phyloP scores from a whole-genome alignment of 2,797 vertebrate genomes.

The Mallotus villosus region DNA sequence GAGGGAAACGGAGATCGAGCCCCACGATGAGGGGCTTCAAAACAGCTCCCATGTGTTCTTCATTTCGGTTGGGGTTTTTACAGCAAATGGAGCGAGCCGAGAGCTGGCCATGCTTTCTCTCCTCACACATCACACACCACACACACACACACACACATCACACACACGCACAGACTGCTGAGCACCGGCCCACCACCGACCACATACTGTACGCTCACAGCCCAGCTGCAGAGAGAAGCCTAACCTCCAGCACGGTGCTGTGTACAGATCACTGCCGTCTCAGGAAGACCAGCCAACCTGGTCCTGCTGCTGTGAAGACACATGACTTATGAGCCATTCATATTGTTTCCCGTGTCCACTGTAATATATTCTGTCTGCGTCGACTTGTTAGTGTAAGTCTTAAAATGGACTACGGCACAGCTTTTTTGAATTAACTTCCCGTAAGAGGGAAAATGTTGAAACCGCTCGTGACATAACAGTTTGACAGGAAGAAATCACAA shows the following conservation, averaged over 20 bases:
- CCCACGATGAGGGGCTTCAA: constrained; percentile 56
- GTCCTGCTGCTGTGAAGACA: constrained; percentile 16
- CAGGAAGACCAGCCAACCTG: constrained; percentile 7
- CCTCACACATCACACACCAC: constrained; percentile 47
- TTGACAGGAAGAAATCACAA: background rate
- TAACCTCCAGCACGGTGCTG: constrained; percentile 57
- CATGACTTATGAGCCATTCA: too few species aligned
- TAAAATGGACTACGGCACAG: background rate
- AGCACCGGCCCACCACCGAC: background rate
- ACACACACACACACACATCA: constrained; percentile 49
- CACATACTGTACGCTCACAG: background rate
- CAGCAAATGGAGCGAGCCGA: constrained; percentile 73
- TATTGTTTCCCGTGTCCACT: too few species aligned
- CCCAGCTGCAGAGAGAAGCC: constrained; percentile 45
- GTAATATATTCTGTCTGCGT: too few species aligned
- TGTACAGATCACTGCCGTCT: background rate
- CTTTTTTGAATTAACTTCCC: background rate
- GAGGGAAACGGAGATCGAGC: constrained; percentile 47
- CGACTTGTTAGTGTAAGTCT: too few species aligned
- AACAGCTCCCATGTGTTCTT: constrained; percentile 71
- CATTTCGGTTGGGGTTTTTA: constrained; percentile 69
- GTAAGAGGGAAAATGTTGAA: background rate
- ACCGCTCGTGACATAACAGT: background rate
- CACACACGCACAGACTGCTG: constrained; percentile 29
- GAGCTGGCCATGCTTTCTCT: constrained; percentile 56